Base-by-base conservation (phyloP, 2,113 vertebrate genomes). In the Dromas ardeola region DNA sequence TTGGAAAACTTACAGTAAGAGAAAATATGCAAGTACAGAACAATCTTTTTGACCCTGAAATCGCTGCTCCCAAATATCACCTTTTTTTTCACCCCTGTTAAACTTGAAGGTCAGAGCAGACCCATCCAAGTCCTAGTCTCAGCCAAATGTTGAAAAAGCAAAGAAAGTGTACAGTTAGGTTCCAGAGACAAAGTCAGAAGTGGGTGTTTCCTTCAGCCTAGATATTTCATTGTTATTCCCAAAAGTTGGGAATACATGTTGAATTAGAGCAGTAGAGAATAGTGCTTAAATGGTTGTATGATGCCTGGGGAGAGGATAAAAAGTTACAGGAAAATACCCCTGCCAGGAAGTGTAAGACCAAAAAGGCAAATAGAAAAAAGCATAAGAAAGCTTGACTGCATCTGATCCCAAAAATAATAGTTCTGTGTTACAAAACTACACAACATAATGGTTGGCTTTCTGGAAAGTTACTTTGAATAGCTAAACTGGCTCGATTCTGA, bases 1-100 rank as follows among this genome's bases (percentile, higher is more conserved):
- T 69, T 91, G 5, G 65, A 97, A 85, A 93, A 82, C 66, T 94
- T 38, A 61, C 0, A 17, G 23, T 79, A 66, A 91, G 78, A 93
- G 66, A 81, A 97, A 94, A 91, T 81, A 79, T 47, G 32, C 42
- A 91, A 92, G 70, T 90, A 91, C 65, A 87, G 78, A 91, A 32
- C 81, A 77, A 62, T 79, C 38, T 91, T 34, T 87, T 94, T 92
- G 73, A 93, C 88, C 65, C 61, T 81, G 30, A 72, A 14, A 85
- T 73, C 0, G 1, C 38, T 93, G 50, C 58, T 95, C 58, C 36
- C 50, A 91, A 62, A 40, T 36, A 70, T 42, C 81, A 90, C 89
- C 71, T 93, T 94, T 88, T 71, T 93, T 86, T 90, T 94, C 59
- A 93, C 67, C 47, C 18, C 15, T 88, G 23, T 82, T 89, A 71